Conservation (phyloP, 2,888 invertebrate genomes). For the Acronicta leporina region DNA sequence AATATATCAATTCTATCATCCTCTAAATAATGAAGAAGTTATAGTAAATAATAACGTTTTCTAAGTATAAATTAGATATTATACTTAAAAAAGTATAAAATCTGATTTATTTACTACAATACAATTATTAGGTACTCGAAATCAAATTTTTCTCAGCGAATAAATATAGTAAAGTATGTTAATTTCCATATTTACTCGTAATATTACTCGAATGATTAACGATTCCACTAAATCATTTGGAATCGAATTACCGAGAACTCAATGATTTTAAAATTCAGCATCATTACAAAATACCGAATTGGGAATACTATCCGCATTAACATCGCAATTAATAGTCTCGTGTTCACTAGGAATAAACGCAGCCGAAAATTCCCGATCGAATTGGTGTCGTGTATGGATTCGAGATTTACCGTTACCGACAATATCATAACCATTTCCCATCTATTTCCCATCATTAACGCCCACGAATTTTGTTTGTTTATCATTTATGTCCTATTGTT, state of each 20-base stretch:
- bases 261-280: slow-evolving; percentile 8
- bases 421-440: slow-evolving; percentile 37
- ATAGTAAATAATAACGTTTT: too few species aligned
- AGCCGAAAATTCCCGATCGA: slow-evolving; percentile 14
- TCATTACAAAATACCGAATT: slow-evolving; percentile 3
- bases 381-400: slow-evolving; percentile 16
- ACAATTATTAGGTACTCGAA: too few species aligned
- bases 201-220: too few species aligned
- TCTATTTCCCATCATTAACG: slow-evolving; percentile 52
- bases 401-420: slow-evolving; percentile 35
- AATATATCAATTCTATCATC: neutral
- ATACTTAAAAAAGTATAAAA: too few species aligned
- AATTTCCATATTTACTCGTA: too few species aligned
- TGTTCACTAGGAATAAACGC: slow-evolving; percentile 7
- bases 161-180: too few species aligned
- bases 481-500: slow-evolving; percentile 55
- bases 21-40: too few species aligned
- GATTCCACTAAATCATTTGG: neutral
- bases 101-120: too few species aligned
- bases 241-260: slow-evolving; percentile 1
- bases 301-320: slow-evolving; percentile 3
- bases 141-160: too few species aligned
- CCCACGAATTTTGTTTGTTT: slow-evolving; percentile 59
- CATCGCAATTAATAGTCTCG: slow-evolving; percentile 1
- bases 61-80: too few species aligned